Evolutionary conservation across 2,113 vertebrate genomes (phyloP), one percentile per base, ranked within the genome.

Genomic region (Spea multiplicata): DNA sequence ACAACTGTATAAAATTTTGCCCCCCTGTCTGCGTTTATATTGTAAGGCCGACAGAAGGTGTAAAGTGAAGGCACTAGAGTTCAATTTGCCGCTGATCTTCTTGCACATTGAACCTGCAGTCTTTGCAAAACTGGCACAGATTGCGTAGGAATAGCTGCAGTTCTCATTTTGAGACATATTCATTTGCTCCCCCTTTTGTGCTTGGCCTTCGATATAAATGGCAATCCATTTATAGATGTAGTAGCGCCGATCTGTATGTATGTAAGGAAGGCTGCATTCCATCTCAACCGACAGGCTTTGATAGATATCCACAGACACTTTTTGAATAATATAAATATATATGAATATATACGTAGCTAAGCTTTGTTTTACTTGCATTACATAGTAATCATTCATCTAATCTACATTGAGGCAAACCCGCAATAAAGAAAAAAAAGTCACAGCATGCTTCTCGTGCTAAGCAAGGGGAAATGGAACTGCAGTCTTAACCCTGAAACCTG

Each of bases 31-130:
- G 86, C 87, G 91, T 88, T 85, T 86, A 86, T 90, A 88, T 84
- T 91, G 88, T 89, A 93, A 93, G 92, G 91, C 91, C 90, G 92
- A 87, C 90, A 86, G 86, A 82, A 89, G 88, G 88, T 89, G 85
- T 91, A 88, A 92, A 92, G 92, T 89, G 89, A 95, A 94, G 93
- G 92, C 94, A 95, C 93, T 94, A 88, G 88, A 90, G 88, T 91
- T 90, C 92, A 91, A 89, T 89, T 90, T 88, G 90, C 83, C 49
- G 82, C 88, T 90, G 86, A 85, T 87, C 87, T 89, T 91, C 87
- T 84, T 86, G 87, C 86, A 91, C 89, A 84, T 86, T 87, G 87
- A 74, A 91, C 91, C 88, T 90, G 85, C 86, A 88, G 84, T 93
- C 89, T 90, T 90, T 85, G 89, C 90, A 86, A 88, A 84, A 86